Evolutionary conservation across 1,140 invertebrate genomes (phyloP).

Genomic region (honey bee (Apis mellifera)): DNA sequence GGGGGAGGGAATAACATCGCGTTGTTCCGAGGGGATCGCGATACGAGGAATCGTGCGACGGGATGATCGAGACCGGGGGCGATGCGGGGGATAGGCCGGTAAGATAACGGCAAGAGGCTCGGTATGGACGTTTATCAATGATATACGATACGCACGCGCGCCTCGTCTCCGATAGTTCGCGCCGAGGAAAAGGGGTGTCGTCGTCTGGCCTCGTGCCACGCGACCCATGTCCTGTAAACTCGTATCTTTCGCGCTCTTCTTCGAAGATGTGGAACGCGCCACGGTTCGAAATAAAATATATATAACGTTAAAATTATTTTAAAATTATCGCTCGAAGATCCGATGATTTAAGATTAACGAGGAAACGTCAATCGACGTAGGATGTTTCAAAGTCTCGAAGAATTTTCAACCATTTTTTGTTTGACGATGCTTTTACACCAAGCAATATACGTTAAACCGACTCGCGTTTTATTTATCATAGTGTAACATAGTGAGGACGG

Average conservation of each 20-base stretch:
- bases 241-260: no score
- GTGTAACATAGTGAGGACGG: no score
- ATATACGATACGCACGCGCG: constrained; percentile 71
- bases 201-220: constrained; percentile 75
- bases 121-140: constrained; percentile 76
- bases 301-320: no score
- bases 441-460: no score
- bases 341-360: no score
- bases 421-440: no score
- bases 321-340: no score
- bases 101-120: constrained; percentile 67
- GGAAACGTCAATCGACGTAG: no score
- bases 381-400: no score
- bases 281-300: neutral
- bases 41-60: constrained; percentile 25
- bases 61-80: constrained; percentile 26
- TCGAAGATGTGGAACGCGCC: neutral
- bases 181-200: constrained; percentile 58
- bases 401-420: no score
- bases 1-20: constrained; percentile 55
- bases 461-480: no score
- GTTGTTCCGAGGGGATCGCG: constrained; percentile 10
- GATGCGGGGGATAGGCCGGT: constrained; percentile 23
- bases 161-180: constrained; percentile 41
- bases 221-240: constrained; percentile 67